Percentiles rank a stretch among this genome's conserved stretches.
phyloP scores from a whole-genome alignment of 2,888 invertebrate genomes.

The Mystacides longicornis region DNA sequence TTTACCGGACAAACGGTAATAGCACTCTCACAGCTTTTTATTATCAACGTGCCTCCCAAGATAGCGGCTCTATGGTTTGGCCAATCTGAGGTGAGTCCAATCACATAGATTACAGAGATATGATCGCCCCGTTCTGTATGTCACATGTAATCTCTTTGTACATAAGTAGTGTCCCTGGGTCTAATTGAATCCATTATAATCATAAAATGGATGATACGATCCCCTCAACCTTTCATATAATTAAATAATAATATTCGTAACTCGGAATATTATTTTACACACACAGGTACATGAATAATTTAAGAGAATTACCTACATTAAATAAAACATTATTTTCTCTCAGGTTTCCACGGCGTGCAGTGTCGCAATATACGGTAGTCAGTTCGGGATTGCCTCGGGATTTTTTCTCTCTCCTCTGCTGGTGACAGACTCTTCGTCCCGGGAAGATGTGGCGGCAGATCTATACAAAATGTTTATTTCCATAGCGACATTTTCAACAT shows the following conservation, averaged over 20 bases:
- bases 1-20: conserved; percentile 55
- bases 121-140: too few species aligned
- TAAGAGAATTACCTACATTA: too few species aligned
- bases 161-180: too few species aligned
- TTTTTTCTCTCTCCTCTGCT: conserved; percentile 60
- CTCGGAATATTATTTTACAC: too few species aligned
- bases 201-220: too few species aligned
- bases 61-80: conserved; percentile 67
- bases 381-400: conserved; percentile 63
- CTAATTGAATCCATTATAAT: too few species aligned
- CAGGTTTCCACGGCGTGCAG: conserved; percentile 57
- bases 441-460: conserved; percentile 40
- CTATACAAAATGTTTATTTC: conserved; percentile 31
- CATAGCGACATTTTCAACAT: conserved; percentile 41
- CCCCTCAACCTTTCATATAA: too few species aligned
- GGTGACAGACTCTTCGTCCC: conserved; percentile 39
- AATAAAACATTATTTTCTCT: too few species aligned
- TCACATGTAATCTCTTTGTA: too few species aligned
- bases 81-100: conserved; percentile 54
- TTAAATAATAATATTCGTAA: too few species aligned
- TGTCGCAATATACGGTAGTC: conserved; percentile 65
- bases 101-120: too few species aligned
- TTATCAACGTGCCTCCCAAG: conserved; percentile 58
- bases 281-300: too few species aligned
- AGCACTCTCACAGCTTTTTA: conserved; percentile 53